Evolutionary conservation across 1,140 invertebrate genomes (phyloP), one percentile per base, ranked within the genome.

Genomic region (Potamilus streckersoni): DNA sequence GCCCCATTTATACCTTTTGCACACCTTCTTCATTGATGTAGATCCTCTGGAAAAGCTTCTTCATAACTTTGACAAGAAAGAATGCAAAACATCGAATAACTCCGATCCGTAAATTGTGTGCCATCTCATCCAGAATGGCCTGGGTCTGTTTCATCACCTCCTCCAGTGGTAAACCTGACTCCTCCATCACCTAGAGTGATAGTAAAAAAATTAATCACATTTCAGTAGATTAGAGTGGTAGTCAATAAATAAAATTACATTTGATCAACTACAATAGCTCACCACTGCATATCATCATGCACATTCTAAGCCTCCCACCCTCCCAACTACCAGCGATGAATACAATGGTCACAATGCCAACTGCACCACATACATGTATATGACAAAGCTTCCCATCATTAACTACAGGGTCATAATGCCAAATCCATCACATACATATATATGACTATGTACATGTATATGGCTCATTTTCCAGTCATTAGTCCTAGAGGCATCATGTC

Each of bases 111-210:
- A 94, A 93, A 79, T 95, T 94, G 85, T 96, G 93, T 0, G 94
- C 94, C 92, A 98, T 97, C 90, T 97, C 96, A 82, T 96, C 93
- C 57, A 98, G 85, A 84, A 97, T 95, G 8, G 90, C 89, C 62
- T 91, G 83, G 3, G 96, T 93, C 85, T 93, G 90, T 59, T 89
- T 88, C 77, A 90, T 84, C 17, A 94, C 78, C 71, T 92, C 86
- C 5, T 79, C 68, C 67, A 79, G 38, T 16, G 85, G 79, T 23
- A 83, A 61, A 15, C 82, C 81, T 55, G 80, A 84, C 61, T 87
- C 85, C 49, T 80, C 63, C 67, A 79, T 81, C 17, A 87, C 78
- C 87, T 89, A 67, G 38, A 49, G 38, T 59, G 70, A 58, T 23
- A 73, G 59, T n/a, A n/a, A 49, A 8, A 11, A 49, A 4, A 49